A percentile compares a stretch with the other conserved stretches of the same genome.
Conservation (phyloP, 1,140 invertebrate genomes). For the Pristionchus pacificus region DNA sequence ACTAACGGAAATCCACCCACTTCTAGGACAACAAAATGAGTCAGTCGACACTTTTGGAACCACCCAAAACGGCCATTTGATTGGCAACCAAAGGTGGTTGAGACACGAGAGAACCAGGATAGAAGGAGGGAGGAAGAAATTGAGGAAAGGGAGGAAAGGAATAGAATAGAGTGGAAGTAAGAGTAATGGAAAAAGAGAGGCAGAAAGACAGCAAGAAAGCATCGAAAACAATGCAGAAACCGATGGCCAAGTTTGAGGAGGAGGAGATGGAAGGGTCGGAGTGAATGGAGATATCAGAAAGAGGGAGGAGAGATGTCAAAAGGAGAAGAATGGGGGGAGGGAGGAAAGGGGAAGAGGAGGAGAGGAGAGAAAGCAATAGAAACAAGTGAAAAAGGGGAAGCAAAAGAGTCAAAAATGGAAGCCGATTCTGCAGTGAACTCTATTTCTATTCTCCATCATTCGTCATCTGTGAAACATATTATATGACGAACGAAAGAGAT, state of each 20-base stretch:
- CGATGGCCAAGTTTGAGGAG: neutral
- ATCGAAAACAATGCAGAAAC: neutral
- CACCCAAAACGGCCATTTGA: neutral
- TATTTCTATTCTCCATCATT: neutral
- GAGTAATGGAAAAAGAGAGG: conserved; percentile 3
- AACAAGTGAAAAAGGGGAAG: no score
- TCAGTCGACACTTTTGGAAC: no score
- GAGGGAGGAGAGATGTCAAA: neutral
- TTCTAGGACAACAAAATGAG: no score
- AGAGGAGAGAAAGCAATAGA: neutral
- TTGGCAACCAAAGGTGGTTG: no score
- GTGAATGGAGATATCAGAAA: neutral
- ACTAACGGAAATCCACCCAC: no score
- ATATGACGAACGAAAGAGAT: neutral
- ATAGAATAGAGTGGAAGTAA: conserved; percentile 3
- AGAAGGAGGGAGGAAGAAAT: conserved; percentile 9
- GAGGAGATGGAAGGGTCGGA: neutral
- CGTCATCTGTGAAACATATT: neutral
- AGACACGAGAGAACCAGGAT: no score
- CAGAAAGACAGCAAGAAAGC: neutral
- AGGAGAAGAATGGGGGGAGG: neutral
- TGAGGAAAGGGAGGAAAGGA: conserved; percentile 2
- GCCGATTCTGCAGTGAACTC: neutral
- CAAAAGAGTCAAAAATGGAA: no score
- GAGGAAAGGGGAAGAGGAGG: conserved; percentile 1